phyloP scores from a whole-genome alignment of 1,140 invertebrate species.

The Stegodyphus dumicola region DNA sequence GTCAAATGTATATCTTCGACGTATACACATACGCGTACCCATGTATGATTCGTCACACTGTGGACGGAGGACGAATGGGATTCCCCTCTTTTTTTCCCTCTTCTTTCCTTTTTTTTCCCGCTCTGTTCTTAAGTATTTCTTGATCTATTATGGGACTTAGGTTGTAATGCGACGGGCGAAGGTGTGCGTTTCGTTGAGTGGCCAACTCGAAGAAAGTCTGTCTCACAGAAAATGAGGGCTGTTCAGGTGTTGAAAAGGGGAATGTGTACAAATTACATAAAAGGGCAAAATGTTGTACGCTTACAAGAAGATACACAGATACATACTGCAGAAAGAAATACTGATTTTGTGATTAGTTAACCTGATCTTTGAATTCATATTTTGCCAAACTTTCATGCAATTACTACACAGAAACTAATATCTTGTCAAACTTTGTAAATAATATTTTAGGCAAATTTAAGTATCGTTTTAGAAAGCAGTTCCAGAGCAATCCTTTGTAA shows the following conservation, averaged over 20 bases:
- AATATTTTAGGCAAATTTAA: no score
- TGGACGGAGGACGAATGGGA: not conserved
- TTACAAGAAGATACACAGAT: no score
- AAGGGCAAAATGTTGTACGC: no score
- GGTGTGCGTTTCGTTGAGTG: slow-evolving; percentile 1
- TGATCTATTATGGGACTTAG: slow-evolving; percentile 10
- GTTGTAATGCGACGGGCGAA: not conserved
- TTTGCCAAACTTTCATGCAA: no score
- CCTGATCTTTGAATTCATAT: no score
- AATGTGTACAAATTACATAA: not conserved
- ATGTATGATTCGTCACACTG: slow-evolving; percentile 25
- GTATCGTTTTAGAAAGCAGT: no score
- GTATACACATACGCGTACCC: slow-evolving; percentile 18
- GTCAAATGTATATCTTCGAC: slow-evolving; percentile 25
- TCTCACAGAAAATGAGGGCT: not conserved
- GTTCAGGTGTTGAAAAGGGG: not conserved
- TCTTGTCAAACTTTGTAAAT: no score
- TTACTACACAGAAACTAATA: no score
- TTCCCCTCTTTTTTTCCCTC: not conserved
- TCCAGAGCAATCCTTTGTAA: no score
- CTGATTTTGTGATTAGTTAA: no score
- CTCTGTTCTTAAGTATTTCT: slow-evolving; percentile 11
- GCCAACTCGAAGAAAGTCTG: slow-evolving; percentile 13
- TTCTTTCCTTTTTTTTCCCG: not conserved
- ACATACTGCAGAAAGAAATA: no score